Conservation (phyloP, 1,140 invertebrate genomes). For the Drosophila nannoptera region DNA sequence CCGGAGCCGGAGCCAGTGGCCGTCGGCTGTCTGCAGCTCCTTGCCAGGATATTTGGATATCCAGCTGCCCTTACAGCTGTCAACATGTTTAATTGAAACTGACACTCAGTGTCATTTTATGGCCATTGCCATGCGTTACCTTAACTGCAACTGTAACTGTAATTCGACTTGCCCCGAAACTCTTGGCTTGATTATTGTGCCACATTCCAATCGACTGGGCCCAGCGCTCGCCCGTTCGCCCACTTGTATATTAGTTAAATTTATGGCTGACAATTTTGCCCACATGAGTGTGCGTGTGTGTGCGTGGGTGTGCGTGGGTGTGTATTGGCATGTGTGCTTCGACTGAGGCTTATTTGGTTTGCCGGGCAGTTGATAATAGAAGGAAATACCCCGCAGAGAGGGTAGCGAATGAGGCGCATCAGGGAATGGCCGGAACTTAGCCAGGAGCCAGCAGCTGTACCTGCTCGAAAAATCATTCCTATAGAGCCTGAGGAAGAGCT, state of each 20-base stretch:
- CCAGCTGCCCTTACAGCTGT: conserved; percentile 69
- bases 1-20: neutral
- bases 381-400: neutral
- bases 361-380: neutral
- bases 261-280: conserved; percentile 38
- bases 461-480: too few species aligned
- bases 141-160: conserved; percentile 45
- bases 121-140: conserved; percentile 74
- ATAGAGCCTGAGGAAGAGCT: too few species aligned
- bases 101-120: conserved; percentile 78
- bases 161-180: conserved; percentile 17
- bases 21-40: neutral
- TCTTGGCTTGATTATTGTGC: too few species aligned
- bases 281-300: conserved; percentile 21
- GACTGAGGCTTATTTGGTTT: conserved; percentile 25
- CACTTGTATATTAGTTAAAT: conserved; percentile 67
- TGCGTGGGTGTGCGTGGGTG: conserved; percentile 14
- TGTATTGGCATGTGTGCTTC: conserved; percentile 20
- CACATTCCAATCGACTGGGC: too few species aligned
- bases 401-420: neutral
- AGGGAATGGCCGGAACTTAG: neutral
- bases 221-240: too few species aligned
- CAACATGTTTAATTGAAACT: conserved; percentile 79
- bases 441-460: too few species aligned
- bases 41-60: conserved; percentile 36